phyloP scores from a whole-genome alignment of 2,888 invertebrate species.

The Petrophora chlorosata region DNA sequence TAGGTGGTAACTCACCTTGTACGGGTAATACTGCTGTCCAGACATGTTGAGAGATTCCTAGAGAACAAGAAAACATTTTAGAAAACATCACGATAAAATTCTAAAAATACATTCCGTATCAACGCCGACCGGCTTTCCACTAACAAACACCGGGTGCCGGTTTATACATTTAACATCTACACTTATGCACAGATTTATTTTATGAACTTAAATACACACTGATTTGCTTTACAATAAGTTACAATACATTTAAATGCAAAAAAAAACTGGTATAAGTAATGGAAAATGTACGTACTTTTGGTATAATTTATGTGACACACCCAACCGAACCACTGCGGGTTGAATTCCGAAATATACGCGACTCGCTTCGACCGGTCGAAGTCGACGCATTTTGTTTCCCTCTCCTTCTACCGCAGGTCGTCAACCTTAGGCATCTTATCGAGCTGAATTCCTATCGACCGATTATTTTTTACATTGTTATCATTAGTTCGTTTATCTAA shows the following conservation, averaged over 20 bases:
- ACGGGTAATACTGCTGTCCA: constrained; percentile 93
- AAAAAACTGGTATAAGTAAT: constrained; percentile 19
- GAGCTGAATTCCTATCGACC: background rate
- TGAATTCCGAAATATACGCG: constrained; percentile 72
- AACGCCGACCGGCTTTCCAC: constrained; percentile 57
- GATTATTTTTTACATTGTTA: background rate
- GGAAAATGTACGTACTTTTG: constrained; percentile 64
- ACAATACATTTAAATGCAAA: constrained; percentile 8
- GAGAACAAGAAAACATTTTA: constrained; percentile 56
- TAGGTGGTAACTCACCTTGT: constrained; percentile 88
- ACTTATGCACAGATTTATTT: constrained; percentile 14
- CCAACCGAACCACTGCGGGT: constrained; percentile 61
- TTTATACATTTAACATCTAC: constrained; percentile 21
- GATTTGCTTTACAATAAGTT: constrained; percentile 19
- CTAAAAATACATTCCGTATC: constrained; percentile 68
- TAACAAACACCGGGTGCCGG: constrained; percentile 39
- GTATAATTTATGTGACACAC: constrained; percentile 64
- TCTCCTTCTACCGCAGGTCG: constrained; percentile 61
- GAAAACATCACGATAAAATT: constrained; percentile 46
- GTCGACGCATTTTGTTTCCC: constrained; percentile 67
- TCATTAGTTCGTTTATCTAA: no score
- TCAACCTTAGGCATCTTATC: constrained; percentile 53
- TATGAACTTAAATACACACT: constrained; percentile 17
- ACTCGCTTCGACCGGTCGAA: constrained; percentile 61
- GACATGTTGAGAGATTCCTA: constrained; percentile 85